phyloP scores from a whole-genome alignment of 2,888 invertebrate genomes.

The Cheilosia urbana region DNA sequence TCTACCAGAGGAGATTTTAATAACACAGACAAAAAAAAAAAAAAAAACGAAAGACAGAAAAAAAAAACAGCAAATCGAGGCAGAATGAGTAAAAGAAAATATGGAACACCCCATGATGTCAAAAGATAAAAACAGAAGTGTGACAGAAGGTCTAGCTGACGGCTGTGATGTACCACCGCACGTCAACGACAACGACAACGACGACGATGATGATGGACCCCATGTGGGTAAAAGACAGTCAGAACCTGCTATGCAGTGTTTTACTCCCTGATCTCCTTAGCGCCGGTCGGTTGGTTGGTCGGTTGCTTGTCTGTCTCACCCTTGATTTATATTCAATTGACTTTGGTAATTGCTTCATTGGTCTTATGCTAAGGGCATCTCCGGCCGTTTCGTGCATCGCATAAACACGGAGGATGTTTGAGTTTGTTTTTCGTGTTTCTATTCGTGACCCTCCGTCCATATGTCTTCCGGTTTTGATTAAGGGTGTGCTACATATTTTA shows the following conservation, averaged over 20 bases:
- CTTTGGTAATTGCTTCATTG: conserved; percentile 71
- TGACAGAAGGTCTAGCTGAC: conserved; percentile 70
- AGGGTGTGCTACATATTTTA: conserved; percentile 73
- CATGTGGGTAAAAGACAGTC: conserved; percentile 61
- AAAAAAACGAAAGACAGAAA: no score
- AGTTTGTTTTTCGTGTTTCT: neutral
- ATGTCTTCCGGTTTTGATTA: conserved; percentile 57
- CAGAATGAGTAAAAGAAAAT: conserved; percentile 11
- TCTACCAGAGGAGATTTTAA: conserved; percentile 51
- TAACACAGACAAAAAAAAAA: conserved; percentile 27
- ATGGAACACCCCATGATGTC: conserved; percentile 64
- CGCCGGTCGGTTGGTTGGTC: conserved; percentile 47
- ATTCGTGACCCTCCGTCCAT: conserved; percentile 15
- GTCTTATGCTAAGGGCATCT: conserved; percentile 22
- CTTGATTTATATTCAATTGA: conserved; percentile 73
- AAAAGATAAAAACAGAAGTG: conserved; percentile 71
- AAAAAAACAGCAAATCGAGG: neutral
- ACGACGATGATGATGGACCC: conserved; percentile 45
- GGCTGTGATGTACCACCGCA: conserved; percentile 54
- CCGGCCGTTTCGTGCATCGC: conserved; percentile 41
- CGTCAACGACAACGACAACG: conserved; percentile 24
- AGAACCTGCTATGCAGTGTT: conserved; percentile 58
- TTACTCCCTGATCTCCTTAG: conserved; percentile 51
- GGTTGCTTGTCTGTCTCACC: conserved; percentile 41
- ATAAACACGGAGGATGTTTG: conserved; percentile 27